These are phyloP conservation scores for Acanthosepion pharaonis DNA, from an alignment of 2,888 invertebrate genomes.

Conservation along the genomic window DNA sequence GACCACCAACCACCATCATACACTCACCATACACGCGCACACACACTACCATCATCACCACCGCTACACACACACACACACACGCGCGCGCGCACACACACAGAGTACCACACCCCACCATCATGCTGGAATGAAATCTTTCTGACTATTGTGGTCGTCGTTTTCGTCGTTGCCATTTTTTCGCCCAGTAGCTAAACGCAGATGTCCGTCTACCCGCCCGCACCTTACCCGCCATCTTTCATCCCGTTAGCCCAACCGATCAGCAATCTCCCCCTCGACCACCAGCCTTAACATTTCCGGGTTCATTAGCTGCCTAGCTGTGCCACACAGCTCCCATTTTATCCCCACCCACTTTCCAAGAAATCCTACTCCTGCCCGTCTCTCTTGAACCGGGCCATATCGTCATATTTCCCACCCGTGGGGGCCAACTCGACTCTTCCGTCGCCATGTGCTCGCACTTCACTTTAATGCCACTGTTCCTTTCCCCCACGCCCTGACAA, in stretches of 20 bases:
- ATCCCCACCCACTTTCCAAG: neutral
- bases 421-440: neutral
- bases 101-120: neutral
- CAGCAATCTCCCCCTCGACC: neutral
- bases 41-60: too few relatives aligned
- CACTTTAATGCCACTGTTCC: neutral
- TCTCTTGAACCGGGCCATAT: neutral
- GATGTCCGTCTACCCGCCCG: neutral
- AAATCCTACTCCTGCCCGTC: neutral
- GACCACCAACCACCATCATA: too few relatives aligned
- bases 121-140: neutral
- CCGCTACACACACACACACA: too few relatives aligned
- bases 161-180: neutral
- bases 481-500: neutral
- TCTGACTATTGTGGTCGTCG: neutral
- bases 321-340: neutral
- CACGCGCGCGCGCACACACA: too few relatives aligned
- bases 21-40: too few relatives aligned
- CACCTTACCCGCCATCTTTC: neutral
- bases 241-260: neutral
- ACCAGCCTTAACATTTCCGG: conserved; percentile 4
- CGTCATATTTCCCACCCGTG: neutral
- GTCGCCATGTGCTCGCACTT: neutral
- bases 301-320: neutral
- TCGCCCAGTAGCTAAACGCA: neutral